These are phyloP conservation scores for Trachymyrmex septentrionalis DNA, from an alignment of 1,140 invertebrate species.

Conservation along the genomic window DNA sequence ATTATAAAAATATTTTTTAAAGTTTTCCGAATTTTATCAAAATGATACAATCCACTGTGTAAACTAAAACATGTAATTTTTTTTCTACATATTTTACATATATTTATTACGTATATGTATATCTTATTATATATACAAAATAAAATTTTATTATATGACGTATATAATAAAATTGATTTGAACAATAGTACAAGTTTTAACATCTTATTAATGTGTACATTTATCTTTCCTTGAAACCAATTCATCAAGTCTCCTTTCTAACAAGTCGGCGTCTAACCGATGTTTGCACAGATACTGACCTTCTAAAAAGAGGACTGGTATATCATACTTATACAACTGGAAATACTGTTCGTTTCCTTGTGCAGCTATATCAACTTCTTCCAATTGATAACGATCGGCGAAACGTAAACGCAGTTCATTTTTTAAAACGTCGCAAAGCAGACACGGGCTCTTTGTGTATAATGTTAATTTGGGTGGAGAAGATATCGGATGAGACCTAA, in stretches of 20 bases:
- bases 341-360: conserved; percentile 91
- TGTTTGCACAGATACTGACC: conserved; percentile 95
- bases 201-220: not conserved
- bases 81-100: not conserved
- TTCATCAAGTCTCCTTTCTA: conserved; percentile 85
- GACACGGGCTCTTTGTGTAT: conserved; percentile 93
- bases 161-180: not conserved
- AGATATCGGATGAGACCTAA: conserved; percentile 78
- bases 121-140: too few relatives aligned
- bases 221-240: conserved; percentile 51
- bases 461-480: conserved; percentile 89
- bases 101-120: not conserved
- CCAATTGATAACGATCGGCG: conserved; percentile 88
- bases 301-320: conserved; percentile 95
- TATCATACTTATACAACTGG: conserved; percentile 93
- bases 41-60: not conserved
- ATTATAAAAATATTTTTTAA: not conserved
- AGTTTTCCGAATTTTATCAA: not conserved
- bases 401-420: conserved; percentile 89
- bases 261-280: conserved; percentile 88
- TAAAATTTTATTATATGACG: too few relatives aligned
- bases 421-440: conserved; percentile 93
- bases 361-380: conserved; percentile 92
- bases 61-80: not conserved
- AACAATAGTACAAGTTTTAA: not conserved